A percentile compares a stretch with the other conserved stretches of the same genome.
These are phyloP conservation scores for Tenodera sinensis DNA, from an alignment of 2,888 invertebrate species.

Conservation along the genomic window DNA sequence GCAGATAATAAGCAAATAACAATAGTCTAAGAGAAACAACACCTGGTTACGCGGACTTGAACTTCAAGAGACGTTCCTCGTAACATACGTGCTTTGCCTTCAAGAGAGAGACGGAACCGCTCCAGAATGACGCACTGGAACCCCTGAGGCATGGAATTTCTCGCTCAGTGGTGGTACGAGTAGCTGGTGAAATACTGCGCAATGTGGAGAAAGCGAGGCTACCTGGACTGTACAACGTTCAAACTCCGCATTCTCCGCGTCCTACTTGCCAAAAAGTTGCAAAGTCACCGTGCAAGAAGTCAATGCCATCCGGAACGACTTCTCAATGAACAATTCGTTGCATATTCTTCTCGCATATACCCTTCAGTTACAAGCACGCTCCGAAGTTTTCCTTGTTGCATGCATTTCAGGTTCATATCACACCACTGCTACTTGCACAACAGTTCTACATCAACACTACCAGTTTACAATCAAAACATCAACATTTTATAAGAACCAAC, in stretches of 20 bases:
- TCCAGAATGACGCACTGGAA: neutral
- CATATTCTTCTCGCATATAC: neutral
- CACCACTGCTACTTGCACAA: no score
- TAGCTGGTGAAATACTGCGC: neutral
- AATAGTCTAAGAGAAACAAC: neutral
- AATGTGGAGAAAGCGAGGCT: neutral
- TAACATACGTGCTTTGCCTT: neutral
- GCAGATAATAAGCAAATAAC: neutral
- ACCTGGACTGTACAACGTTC: neutral
- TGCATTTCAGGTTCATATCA: neutral
- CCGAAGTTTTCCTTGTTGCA: neutral
- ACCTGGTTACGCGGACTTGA: neutral
- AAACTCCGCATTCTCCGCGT: neutral
- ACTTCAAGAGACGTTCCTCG: neutral
- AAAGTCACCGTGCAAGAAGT: neutral
- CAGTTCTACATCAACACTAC: no score
- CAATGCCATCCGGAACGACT: neutral
- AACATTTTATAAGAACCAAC: no score
- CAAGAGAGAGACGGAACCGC: neutral
- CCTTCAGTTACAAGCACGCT: neutral
- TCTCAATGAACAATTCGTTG: neutral
- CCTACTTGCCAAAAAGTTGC: neutral
- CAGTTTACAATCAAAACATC: no score
- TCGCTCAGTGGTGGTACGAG: neutral
- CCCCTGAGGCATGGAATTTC: neutral